phyloP scores from a whole-genome alignment of 2,888 invertebrate genomes.

The Rhabditophanes sp. region DNA sequence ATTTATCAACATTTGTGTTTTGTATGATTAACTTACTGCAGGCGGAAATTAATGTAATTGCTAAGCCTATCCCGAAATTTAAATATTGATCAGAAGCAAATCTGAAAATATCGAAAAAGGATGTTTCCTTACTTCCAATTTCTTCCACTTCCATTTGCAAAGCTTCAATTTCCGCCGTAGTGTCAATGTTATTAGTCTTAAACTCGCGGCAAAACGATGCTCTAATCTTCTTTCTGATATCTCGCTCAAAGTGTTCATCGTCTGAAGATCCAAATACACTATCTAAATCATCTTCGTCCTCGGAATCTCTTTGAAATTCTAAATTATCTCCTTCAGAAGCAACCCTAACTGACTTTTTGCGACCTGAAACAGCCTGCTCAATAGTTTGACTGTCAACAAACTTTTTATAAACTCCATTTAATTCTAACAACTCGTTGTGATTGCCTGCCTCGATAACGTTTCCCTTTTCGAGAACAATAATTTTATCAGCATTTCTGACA shows the following conservation, averaged over 20 bases:
- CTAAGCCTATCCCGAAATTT: slow-evolving; percentile 7
- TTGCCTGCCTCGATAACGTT: slow-evolving; percentile 21
- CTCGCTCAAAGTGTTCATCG: slow-evolving; percentile 1
- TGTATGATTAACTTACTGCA: slow-evolving; percentile 5
- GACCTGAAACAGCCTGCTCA: slow-evolving; percentile 8
- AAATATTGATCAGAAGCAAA: slow-evolving; percentile 10
- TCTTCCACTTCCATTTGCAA: slow-evolving; percentile 13
- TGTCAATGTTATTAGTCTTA: slow-evolving; percentile 7
- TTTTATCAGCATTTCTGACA: slow-evolving; percentile 11
- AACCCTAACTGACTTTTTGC: not conserved
- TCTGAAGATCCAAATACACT: not conserved
- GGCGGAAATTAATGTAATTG: slow-evolving; percentile 8
- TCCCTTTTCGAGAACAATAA: slow-evolving; percentile 17
- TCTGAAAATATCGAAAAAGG: slow-evolving; percentile 10
- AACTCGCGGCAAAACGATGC: slow-evolving; percentile 11
- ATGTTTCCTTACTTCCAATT: slow-evolving; percentile 8
- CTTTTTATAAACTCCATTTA: slow-evolving; percentile 20
- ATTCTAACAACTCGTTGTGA: slow-evolving; percentile 17
- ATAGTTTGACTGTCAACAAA: slow-evolving; percentile 33
- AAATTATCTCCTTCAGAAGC: slow-evolving; percentile 1
- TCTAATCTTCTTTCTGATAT: slow-evolving; percentile 7
- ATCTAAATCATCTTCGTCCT: slow-evolving; percentile 1
- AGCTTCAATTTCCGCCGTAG: slow-evolving; percentile 13
- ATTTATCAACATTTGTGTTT: too few species aligned
- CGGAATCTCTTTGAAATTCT: slow-evolving; percentile 4